Percentiles rank a stretch among this genome's conserved stretches.
Evolutionary conservation across 2,888 invertebrate species (phyloP).

Genomic region (Papilio elwesi): DNA sequence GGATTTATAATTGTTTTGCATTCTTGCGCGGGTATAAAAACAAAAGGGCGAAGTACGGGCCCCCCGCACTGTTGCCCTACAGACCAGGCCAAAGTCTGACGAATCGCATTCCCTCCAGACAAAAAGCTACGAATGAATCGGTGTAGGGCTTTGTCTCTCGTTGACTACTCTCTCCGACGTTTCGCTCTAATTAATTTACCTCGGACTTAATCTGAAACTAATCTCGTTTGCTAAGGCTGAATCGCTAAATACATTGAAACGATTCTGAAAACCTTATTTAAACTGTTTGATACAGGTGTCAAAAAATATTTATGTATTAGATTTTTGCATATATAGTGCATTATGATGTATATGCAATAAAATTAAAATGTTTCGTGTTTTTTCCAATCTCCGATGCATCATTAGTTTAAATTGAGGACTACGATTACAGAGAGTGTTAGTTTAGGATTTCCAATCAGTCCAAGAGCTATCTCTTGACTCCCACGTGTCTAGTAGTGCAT

Average conservation of each 20-base stretch:
- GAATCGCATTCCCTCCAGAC: constrained; percentile 78
- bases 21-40: constrained; percentile 83
- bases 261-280: no score
- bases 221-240: background rate
- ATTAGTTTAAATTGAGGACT: background rate
- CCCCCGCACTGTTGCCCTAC: constrained; percentile 74
- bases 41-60: constrained; percentile 75
- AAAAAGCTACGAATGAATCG: constrained; percentile 79
- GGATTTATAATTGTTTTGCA: constrained; percentile 84
- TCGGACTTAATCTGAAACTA: background rate
- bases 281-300: no score
- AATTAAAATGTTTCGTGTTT: background rate
- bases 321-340: no score
- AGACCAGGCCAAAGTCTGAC: constrained; percentile 81
- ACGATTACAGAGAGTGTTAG: background rate
- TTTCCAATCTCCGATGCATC: background rate
- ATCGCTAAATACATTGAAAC: background rate
- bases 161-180: constrained; percentile 23
- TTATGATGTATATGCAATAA: no score
- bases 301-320: no score
- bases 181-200: constrained; percentile 20
- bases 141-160: constrained; percentile 48
- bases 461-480: constrained; percentile 43
- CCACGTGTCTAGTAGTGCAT: constrained; percentile 46
- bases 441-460: constrained; percentile 5